Conservation (phyloP, 2,113 vertebrate genomes). For the Nothocercus nigrocapillus region DNA sequence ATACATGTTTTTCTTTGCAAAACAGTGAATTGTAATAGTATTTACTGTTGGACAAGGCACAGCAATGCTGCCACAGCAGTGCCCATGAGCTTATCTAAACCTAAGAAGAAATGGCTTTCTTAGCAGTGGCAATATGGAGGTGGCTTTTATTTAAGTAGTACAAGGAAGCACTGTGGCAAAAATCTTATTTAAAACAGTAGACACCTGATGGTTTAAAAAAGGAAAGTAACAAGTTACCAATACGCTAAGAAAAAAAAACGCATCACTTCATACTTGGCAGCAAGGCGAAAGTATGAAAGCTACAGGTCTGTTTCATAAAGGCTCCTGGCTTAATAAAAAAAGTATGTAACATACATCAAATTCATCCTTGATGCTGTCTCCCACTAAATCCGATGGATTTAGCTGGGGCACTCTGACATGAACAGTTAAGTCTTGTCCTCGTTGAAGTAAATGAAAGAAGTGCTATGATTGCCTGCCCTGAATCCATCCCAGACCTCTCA, state of each 20-base stretch:
- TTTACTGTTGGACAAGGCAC: background rate
- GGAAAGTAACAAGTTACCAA: background rate
- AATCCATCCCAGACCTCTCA: background rate
- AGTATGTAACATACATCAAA: background rate
- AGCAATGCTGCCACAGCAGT: background rate
- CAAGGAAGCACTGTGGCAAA: background rate
- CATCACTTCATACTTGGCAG: background rate
- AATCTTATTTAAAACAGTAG: background rate
- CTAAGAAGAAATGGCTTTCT: background rate
- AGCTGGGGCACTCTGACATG: background rate
- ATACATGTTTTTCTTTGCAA: conserved; percentile 13
- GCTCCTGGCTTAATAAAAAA: background rate
- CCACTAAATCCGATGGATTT: background rate
- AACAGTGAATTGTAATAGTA: background rate
- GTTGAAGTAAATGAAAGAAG: background rate
- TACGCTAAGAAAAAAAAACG: background rate
- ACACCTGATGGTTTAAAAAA: background rate
- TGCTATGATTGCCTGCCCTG: background rate
- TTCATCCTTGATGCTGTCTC: background rate
- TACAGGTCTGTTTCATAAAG: background rate
- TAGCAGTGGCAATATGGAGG: background rate
- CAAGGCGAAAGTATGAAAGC: background rate
- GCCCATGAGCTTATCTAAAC: background rate
- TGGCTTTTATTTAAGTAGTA: background rate
- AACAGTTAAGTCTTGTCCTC: background rate